Percentiles rank a stretch among this genome's conserved stretches.
These are phyloP conservation scores for Cinara cedri DNA, from an alignment of 2,888 invertebrate genomes.

Conservation along the genomic window DNA sequence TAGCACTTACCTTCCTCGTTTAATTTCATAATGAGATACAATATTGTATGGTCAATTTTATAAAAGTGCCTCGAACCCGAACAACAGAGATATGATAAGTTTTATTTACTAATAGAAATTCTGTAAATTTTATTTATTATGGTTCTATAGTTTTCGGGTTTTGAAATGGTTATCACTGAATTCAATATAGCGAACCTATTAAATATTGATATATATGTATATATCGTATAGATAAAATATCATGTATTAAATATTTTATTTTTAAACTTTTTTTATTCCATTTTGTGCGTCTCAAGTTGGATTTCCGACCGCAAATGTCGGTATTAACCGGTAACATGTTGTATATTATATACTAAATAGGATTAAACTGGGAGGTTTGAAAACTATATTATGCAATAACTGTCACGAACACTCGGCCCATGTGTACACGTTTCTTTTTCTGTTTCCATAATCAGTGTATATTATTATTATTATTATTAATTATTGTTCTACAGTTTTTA, in stretches of 20 bases:
- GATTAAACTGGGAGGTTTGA: too few relatives aligned
- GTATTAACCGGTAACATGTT: too few relatives aligned
- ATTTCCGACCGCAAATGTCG: constrained; percentile 7
- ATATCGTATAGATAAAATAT: too few relatives aligned
- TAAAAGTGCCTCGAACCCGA: background rate
- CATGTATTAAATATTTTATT: background rate
- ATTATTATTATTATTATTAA: too few relatives aligned
- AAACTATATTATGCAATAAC: too few relatives aligned
- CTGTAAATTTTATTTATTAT: background rate
- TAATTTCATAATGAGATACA: background rate
- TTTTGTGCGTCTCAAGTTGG: background rate
- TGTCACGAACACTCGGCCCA: too few relatives aligned
- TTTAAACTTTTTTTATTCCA: background rate
- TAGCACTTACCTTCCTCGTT: background rate
- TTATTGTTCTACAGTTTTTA: too few relatives aligned
- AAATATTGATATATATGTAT: background rate
- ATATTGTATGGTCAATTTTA: background rate
- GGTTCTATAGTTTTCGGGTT: constrained; percentile 1
- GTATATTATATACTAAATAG: too few relatives aligned
- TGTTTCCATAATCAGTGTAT: too few relatives aligned
- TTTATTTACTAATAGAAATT: background rate
- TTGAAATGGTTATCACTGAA: background rate
- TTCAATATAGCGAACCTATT: background rate
- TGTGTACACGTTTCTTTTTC: too few relatives aligned
- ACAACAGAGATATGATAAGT: background rate